phyloP scores from a whole-genome alignment of 2,797 vertebrate genomes.

The Hyperoplus lanceolatus region DNA sequence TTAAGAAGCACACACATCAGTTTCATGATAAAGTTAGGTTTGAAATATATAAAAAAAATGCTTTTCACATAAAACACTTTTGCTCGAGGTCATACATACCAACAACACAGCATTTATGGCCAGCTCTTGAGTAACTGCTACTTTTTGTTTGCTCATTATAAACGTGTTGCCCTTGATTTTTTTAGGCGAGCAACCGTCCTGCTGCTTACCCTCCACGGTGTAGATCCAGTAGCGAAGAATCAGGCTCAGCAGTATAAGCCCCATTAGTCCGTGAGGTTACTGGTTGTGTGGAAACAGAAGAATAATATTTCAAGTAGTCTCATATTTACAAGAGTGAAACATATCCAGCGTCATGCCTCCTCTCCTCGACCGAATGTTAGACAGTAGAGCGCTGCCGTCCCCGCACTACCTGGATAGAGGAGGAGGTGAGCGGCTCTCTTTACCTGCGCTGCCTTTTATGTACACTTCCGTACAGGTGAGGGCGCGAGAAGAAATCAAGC shows the following conservation, averaged over 20 bases:
- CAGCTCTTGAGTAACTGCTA: not conserved
- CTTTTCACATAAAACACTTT: constrained; percentile 19
- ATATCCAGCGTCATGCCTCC: constrained; percentile 33
- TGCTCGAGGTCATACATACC: constrained; percentile 5
- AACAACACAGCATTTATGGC: not conserved
- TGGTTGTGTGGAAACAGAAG: constrained; percentile 82
- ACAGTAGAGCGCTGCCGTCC: constrained; percentile 11
- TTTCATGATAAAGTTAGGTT: not conserved
- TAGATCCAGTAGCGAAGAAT: constrained; percentile 91
- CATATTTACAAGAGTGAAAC: constrained; percentile 54
- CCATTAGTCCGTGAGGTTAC: constrained; percentile 94
- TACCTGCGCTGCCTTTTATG: constrained; percentile 83
- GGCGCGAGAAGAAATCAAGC: constrained; percentile 7
- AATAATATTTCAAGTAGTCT: constrained; percentile 71
- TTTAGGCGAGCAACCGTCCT: not conserved
- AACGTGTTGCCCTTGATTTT: constrained; percentile 41
- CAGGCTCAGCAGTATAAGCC: constrained; percentile 93
- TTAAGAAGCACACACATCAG: not conserved
- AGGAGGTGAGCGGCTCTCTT: constrained; percentile 45
- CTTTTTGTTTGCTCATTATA: constrained; percentile 32
- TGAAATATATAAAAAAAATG: not conserved
- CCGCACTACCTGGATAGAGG: constrained; percentile 72
- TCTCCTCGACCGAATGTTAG: constrained; percentile 8
- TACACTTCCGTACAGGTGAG: constrained; percentile 94
- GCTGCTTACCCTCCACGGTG: constrained; percentile 92